Conservation (phyloP, 1,140 invertebrate species). For the Ceratina japonica region DNA sequence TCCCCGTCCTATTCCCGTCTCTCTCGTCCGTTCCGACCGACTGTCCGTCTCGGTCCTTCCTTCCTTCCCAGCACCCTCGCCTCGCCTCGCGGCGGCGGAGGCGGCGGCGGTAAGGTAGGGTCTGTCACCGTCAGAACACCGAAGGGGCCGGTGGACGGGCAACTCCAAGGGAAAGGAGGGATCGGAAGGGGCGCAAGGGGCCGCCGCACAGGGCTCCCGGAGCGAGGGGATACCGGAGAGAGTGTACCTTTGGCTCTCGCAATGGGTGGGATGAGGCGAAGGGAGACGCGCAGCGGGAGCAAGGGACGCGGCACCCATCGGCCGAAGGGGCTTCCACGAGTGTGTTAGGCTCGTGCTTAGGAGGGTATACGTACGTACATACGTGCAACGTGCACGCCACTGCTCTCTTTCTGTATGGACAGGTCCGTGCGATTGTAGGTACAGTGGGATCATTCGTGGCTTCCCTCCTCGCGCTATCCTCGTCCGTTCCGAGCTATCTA, state of each 20-base stretch:
- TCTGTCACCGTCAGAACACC: constrained; percentile 77
- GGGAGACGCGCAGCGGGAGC: constrained; percentile 46
- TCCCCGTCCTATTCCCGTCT: constrained; percentile 5
- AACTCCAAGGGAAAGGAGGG: constrained; percentile 55
- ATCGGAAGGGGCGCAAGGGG: constrained; percentile 47
- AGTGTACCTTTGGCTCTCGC: constrained; percentile 47
- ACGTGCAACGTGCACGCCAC: constrained; percentile 40
- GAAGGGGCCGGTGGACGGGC: constrained; percentile 65
- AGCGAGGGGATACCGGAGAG: constrained; percentile 41
- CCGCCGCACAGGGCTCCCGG: constrained; percentile 34
- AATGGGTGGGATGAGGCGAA: constrained; percentile 50
- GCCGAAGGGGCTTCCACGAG: constrained; percentile 71
- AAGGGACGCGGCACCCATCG: constrained; percentile 63
- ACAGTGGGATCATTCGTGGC: too few species aligned
- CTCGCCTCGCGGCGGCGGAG: constrained; percentile 56
- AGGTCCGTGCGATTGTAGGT: not conserved
- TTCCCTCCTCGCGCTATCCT: too few species aligned
- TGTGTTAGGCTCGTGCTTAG: constrained; percentile 69
- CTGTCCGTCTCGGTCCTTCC: constrained; percentile 51
- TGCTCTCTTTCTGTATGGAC: constrained; percentile 37
- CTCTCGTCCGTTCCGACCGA: constrained; percentile 42
- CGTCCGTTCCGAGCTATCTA: too few species aligned
- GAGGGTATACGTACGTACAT: constrained; percentile 54
- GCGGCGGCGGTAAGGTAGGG: constrained; percentile 73
- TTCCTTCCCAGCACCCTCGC: constrained; percentile 47